Base-by-base conservation (phyloP, 2,113 vertebrate species). In the Blennius ocellaris region DNA sequence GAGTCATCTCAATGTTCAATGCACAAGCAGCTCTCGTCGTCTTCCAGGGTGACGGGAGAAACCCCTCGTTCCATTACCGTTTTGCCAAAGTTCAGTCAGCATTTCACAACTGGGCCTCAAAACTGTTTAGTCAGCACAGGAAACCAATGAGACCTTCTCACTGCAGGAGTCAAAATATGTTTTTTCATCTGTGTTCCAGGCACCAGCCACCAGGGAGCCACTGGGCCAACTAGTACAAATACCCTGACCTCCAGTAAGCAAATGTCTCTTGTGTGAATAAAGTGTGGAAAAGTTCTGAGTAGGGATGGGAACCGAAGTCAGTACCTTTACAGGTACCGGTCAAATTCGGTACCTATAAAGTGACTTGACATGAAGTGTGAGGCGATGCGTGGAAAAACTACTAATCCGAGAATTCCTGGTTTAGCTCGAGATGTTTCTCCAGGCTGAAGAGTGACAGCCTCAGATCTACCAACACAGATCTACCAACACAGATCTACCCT, bases 1-100 rank as follows among this genome's bases (percentile, higher is more conserved):
- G 62, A 91, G 87, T 73, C 66, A 12, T 43, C 36, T 53, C 14
- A 37, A 7, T 0, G 4, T n/a, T 30, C n/a, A n/a, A 7, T 12
- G 3, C n/a, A 17, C 37, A 9, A 15, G 14, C 30, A 11, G 9
- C 5, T 40, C 30, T 21, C 4, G 9, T 65, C 2, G 44, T 44
- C 8, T 16, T 56, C 2, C 7, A 40, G 14, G 12, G n/a, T 11
- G 15, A 11, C 6, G 61, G 41, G 37, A 0, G 1, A 45, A n/a
- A 9, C 56, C 16, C 10, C 43, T 17, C 51, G 36, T 15, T 56
- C 7, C 10, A 30, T 41, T 74, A 64, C 14, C 1, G 16, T 50
- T 17, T 51, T 3, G 15, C 62, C 7, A 8, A 12, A 50, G 15
- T 14, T 14, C 52, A 5, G 2, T 5, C 5, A 39, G 12, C 14